These are phyloP conservation scores for Myiotriccus ornatus DNA, from an alignment of 2,797 vertebrate species.

Conservation along the genomic window DNA sequence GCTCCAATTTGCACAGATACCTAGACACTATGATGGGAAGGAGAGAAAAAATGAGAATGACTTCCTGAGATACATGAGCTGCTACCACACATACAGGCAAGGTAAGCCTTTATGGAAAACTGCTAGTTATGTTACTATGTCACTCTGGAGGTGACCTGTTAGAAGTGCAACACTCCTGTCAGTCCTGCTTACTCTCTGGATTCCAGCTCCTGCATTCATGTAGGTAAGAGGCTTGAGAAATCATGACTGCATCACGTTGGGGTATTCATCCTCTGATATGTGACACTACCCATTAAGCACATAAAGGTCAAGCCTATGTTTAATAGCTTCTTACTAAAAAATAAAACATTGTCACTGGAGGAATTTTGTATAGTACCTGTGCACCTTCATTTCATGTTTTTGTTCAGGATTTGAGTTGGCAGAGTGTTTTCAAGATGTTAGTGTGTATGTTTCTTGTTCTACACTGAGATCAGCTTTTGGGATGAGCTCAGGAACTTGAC, in stretches of 20 bases:
- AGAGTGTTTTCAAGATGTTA: not conserved
- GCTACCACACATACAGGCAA: not conserved
- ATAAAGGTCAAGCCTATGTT: not conserved
- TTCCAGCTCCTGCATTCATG: not conserved
- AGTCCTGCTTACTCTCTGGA: not conserved
- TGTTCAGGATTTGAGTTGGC: not conserved
- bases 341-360: not conserved
- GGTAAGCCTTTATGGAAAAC: not conserved
- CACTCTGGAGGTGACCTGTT: not conserved
- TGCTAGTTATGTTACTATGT: not conserved
- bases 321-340: not conserved
- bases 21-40: not conserved
- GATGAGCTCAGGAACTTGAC: not conserved
- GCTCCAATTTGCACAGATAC: not conserved
- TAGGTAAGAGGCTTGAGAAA: not conserved
- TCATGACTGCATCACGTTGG: not conserved
- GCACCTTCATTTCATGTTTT: not conserved
- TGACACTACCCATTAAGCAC: not conserved
- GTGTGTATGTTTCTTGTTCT: not conserved
- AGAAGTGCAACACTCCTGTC: not conserved
- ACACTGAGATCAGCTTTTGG: not conserved
- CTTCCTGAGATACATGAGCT: not conserved
- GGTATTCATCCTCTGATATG: not conserved
- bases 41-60: not conserved
- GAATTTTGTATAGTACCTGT: not conserved